phyloP scores from a whole-genome alignment of 2,888 invertebrate species.

The Stramonita haemastoma region DNA sequence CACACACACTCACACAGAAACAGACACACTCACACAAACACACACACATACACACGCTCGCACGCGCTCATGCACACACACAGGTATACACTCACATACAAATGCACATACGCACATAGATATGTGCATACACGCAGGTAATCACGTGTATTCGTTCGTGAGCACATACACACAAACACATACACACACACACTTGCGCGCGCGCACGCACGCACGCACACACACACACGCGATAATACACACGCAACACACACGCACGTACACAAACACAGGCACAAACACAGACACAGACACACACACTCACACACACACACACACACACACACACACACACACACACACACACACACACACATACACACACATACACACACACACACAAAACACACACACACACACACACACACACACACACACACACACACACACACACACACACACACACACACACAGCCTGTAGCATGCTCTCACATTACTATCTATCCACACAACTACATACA shows the following conservation, averaged over 20 bases:
- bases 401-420: constrained; percentile 6
- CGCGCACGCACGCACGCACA: background rate
- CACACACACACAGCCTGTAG: background rate
- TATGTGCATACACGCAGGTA: background rate
- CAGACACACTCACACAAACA: background rate
- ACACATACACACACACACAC: background rate
- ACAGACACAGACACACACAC: background rate
- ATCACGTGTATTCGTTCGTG: background rate
- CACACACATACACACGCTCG: background rate
- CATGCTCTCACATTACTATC: background rate
- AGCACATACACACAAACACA: background rate
- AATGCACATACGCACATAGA: background rate
- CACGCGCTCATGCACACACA: background rate
- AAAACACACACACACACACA: background rate
- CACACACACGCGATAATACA: too few species aligned
- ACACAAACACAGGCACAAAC: background rate
- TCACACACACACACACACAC: background rate
- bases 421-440: background rate
- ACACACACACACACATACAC: background rate
- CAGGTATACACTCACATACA: background rate
- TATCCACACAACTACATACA: background rate
- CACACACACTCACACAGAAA: background rate
- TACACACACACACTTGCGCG: background rate
- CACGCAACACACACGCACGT: background rate
- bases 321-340: background rate